phyloP scores from a whole-genome alignment of 2,797 vertebrate species.

The Threskiornis aethiopicus region DNA sequence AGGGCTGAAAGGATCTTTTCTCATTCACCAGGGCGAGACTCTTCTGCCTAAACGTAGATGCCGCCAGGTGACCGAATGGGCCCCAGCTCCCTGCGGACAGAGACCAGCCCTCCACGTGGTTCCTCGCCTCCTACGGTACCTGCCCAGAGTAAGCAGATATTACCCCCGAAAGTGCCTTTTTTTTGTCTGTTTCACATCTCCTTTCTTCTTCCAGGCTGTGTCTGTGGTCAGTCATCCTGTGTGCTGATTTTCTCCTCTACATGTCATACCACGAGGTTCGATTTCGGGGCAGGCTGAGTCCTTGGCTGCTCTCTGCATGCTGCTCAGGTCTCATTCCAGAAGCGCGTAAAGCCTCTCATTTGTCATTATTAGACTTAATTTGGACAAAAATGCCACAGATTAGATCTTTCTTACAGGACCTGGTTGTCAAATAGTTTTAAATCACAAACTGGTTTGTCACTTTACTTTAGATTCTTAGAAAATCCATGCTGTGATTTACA shows the following conservation, averaged over 20 bases:
- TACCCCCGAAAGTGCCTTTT: neutral
- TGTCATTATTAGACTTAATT: neutral
- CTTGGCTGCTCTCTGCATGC: fast-evolving
- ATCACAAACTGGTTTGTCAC: neutral
- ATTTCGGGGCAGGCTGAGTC: neutral
- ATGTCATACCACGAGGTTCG: fast-evolving
- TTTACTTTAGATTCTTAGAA: neutral
- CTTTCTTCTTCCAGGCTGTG: neutral
- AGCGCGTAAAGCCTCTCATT: neutral
- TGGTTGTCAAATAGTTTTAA: neutral
- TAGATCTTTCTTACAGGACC: neutral
- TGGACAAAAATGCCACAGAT: neutral
- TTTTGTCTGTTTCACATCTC: neutral
- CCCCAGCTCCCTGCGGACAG: neutral
- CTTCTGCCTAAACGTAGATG: neutral
- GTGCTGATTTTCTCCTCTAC: neutral
- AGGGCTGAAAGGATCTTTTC: neutral
- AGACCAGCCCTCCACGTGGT: neutral
- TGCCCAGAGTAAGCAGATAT: neutral
- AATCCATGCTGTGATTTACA: neutral
- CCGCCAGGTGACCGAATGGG: neutral
- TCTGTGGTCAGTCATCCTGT: neutral
- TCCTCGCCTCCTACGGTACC: neutral
- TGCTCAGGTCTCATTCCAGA: neutral
- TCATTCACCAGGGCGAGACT: neutral